These are phyloP conservation scores for Cavia porcellus DNA, from an alignment of 2,113 vertebrate genomes.

Conservation along the genomic window DNA sequence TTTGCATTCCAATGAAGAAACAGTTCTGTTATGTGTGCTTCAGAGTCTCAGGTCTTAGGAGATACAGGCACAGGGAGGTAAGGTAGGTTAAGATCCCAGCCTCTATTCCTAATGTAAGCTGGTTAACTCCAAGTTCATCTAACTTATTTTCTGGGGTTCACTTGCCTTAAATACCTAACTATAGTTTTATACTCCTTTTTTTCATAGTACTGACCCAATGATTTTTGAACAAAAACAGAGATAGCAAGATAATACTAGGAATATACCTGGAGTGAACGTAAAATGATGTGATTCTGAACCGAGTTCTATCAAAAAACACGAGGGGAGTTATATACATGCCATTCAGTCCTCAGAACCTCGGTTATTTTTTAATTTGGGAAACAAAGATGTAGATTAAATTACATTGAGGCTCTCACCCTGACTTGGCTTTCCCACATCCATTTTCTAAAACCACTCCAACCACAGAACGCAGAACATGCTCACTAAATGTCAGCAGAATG, in stretches of 20 bases:
- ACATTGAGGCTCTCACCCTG: background rate
- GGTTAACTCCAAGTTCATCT: background rate
- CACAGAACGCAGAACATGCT: background rate
- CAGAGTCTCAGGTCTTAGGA: background rate
- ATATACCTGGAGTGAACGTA: background rate
- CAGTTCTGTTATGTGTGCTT: background rate
- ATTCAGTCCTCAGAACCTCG: background rate
- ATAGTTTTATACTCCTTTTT: background rate
- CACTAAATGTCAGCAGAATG: background rate
- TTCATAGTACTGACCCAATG: background rate
- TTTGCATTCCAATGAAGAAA: background rate
- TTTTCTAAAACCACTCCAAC: background rate
- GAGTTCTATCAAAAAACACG: background rate
- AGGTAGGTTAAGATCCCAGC: too few species aligned
- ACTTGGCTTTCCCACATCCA: background rate
- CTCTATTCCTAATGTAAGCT: too few species aligned
- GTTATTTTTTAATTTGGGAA: background rate
- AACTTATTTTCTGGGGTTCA: background rate
- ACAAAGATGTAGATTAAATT: background rate
- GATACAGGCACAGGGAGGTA: background rate
- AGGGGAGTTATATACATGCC: rapidly evolving
- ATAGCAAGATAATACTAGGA: background rate
- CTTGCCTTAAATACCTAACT: background rate
- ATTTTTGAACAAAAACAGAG: background rate
- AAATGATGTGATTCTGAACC: background rate